These are phyloP conservation scores for Eristalis arbustorum DNA, from an alignment of 2,888 invertebrate species.

Conservation along the genomic window DNA sequence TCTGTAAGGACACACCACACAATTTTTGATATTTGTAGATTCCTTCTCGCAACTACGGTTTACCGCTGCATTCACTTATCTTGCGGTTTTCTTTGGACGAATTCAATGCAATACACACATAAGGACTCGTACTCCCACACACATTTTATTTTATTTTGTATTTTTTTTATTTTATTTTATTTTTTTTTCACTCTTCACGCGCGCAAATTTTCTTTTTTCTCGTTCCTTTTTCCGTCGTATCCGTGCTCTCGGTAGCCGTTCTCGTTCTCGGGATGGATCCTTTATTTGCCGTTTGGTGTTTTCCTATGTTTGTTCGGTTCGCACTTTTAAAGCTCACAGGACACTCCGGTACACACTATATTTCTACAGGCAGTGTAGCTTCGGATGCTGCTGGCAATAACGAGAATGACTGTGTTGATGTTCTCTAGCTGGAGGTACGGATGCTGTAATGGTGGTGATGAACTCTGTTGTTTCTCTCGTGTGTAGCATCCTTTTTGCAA, in stretches of 20 bases:
- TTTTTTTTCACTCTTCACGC: slow-evolving; percentile 61
- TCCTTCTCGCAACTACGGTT: slow-evolving; percentile 32
- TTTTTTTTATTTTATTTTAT: slow-evolving; percentile 22
- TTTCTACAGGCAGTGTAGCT: slow-evolving; percentile 8
- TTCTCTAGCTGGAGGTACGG: slow-evolving; percentile 32
- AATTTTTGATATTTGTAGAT: slow-evolving; percentile 33
- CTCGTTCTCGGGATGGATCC: slow-evolving; percentile 30
- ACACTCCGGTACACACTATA: slow-evolving; percentile 46
- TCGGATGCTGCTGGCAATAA: slow-evolving; percentile 33
- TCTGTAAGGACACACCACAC: slow-evolving; percentile 56
- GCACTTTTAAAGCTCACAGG: slow-evolving; percentile 64
- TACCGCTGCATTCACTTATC: slow-evolving; percentile 65
- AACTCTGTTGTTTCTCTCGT: slow-evolving; percentile 35
- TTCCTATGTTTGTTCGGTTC: slow-evolving; percentile 63
- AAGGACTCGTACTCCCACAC: slow-evolving; percentile 24
- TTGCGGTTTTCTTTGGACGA: slow-evolving; percentile 65
- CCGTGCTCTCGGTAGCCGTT: slow-evolving; percentile 21
- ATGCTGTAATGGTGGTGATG: slow-evolving; percentile 30
- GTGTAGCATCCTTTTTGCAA: slow-evolving; percentile 30
- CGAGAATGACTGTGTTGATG: slow-evolving; percentile 46
- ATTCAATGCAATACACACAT: slow-evolving; percentile 56
- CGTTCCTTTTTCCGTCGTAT: slow-evolving; percentile 27
- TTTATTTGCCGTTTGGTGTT: slow-evolving; percentile 61
- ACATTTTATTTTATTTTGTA: neutral
- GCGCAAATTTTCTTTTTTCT: slow-evolving; percentile 51